Conservation (phyloP, 2,113 vertebrate genomes). For the Alectura lathami region DNA sequence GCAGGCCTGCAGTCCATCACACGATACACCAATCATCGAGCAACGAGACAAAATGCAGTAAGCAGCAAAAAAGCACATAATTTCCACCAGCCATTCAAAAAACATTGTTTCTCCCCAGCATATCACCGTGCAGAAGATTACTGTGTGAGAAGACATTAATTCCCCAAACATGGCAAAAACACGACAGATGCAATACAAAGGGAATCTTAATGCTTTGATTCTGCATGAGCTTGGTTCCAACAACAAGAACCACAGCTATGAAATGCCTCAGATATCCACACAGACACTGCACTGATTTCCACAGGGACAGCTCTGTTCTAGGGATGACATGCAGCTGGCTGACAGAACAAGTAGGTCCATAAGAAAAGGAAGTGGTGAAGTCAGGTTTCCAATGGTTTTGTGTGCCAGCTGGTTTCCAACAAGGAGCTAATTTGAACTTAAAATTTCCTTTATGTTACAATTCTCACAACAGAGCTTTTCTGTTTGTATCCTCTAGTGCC, state of each 20-base stretch:
- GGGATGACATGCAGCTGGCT: background rate
- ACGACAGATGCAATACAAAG: background rate
- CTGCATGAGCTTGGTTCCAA: background rate
- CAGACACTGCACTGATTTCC: background rate
- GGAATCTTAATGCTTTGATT: background rate
- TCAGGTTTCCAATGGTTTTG: background rate
- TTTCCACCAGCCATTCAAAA: background rate
- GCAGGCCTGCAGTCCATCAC: accelerated
- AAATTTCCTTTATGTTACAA: background rate
- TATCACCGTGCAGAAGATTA: background rate
- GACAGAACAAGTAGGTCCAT: background rate
- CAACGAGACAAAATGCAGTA: background rate
- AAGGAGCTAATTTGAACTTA: background rate
- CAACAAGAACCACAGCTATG: background rate
- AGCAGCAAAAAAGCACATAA: background rate
- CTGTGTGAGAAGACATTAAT: background rate
- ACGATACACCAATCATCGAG: background rate
- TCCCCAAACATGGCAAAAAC: background rate
- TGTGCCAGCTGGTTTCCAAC: background rate
- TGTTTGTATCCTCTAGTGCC: background rate
- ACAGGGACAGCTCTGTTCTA: background rate
- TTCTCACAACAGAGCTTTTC: background rate
- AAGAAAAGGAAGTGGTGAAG: background rate
- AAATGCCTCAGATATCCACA: background rate
- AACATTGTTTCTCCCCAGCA: background rate